A percentile compares a stretch with the other conserved stretches of the same genome.
These are phyloP conservation scores for Halichondria panicea DNA, from an alignment of 37 sponge, comb jelly and placozoan species.

Conservation along the genomic window DNA sequence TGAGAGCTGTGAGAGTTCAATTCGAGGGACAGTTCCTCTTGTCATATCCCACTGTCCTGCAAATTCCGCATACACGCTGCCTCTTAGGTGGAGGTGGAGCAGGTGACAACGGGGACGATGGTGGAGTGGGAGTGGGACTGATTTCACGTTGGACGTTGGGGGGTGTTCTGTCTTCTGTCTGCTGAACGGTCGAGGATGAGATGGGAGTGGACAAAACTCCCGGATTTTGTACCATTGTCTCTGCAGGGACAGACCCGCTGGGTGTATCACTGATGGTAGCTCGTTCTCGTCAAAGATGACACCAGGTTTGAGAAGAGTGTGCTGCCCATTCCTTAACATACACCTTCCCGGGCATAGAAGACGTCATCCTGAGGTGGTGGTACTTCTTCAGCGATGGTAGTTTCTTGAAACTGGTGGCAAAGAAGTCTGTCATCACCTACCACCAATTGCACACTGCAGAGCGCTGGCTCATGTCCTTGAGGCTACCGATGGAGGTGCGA, in stretches of 20 bases:
- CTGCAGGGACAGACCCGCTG: slow-evolving; percentile 23
- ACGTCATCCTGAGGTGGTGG: slow-evolving; percentile 26
- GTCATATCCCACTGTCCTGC: no score
- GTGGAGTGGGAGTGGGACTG: no score
- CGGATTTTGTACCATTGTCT: slow-evolving; percentile 20
- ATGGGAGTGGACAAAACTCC: background rate
- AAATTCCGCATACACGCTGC: no score
- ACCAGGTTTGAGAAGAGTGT: no score
- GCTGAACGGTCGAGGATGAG: no score
- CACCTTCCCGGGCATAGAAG: slow-evolving; percentile 9
- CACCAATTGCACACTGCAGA: slow-evolving; percentile 26
- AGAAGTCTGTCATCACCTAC: slow-evolving; percentile 27
- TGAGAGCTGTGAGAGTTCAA: no score
- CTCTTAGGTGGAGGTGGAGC: no score
- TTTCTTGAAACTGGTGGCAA: slow-evolving; percentile 4
- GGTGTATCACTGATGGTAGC: slow-evolving; percentile 13
- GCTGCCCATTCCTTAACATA: slow-evolving; percentile 1
- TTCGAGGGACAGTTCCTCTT: no score
- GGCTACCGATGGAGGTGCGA: slow-evolving; percentile 22
- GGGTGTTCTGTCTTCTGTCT: no score
- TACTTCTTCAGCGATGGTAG: slow-evolving; percentile 18
- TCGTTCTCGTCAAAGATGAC: no score
- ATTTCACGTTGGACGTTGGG: no score
- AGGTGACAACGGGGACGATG: no score
- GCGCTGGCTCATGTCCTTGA: slow-evolving; percentile 18